Evolutionary conservation across 2,113 vertebrate genomes (phyloP).

Genomic region (Campylorhamphus procurvoides): DNA sequence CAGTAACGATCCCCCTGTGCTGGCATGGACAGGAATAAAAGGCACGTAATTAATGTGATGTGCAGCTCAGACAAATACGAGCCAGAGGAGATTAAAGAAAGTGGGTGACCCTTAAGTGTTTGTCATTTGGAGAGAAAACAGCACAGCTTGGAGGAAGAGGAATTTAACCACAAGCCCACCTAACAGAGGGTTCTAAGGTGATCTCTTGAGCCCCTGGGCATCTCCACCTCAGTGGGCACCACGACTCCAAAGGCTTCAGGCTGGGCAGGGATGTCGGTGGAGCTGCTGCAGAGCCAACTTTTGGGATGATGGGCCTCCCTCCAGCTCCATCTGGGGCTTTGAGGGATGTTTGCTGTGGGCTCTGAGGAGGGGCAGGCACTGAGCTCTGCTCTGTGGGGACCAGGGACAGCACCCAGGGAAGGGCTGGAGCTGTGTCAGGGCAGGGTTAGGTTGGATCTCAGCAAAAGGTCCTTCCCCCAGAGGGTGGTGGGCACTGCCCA

Average conservation of each 20-base stretch:
- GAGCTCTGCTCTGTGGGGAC: background rate
- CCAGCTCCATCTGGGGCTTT: background rate
- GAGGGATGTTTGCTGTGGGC: background rate
- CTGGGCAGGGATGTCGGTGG: background rate
- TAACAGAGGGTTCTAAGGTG: background rate
- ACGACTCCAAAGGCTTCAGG: accelerated
- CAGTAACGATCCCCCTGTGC: background rate
- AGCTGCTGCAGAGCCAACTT: background rate
- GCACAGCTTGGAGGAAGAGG: background rate
- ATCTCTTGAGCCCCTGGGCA: background rate
- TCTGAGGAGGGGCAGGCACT: background rate
- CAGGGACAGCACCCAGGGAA: background rate
- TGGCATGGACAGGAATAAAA: background rate
- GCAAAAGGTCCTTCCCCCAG: background rate
- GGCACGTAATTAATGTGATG: background rate
- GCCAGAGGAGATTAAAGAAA: background rate
- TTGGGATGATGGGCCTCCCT: background rate
- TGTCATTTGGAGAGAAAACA: background rate
- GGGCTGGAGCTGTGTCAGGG: background rate
- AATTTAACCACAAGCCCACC: background rate
- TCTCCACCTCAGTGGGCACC: accelerated
- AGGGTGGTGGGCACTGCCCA: background rate
- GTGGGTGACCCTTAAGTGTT: background rate
- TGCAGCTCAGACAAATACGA: background rate
- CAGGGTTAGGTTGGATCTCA: background rate